These are phyloP conservation scores for Agrotis ipsilon DNA, from an alignment of 2,888 invertebrate species.

Conservation along the genomic window DNA sequence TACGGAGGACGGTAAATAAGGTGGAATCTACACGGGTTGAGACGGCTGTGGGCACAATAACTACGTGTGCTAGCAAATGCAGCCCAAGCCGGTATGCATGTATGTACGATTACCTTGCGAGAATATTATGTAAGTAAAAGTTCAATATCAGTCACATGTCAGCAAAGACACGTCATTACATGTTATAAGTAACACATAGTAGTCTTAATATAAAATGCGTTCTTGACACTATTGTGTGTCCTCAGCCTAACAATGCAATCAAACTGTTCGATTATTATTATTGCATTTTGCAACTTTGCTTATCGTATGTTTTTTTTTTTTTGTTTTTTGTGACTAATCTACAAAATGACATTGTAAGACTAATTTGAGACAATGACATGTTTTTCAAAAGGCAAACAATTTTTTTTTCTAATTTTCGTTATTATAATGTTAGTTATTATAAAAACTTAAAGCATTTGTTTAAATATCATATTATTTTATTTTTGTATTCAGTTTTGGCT, in stretches of 20 bases:
- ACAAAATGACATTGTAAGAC: conserved; percentile 3
- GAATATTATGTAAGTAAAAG: conserved; percentile 33
- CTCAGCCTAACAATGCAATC: conserved; percentile 70
- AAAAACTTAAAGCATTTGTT: conserved; percentile 24
- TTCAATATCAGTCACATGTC: conserved; percentile 35
- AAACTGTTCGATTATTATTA: conserved; percentile 66
- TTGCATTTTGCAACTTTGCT: conserved; percentile 66
- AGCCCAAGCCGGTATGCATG: neutral
- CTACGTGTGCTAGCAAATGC: neutral
- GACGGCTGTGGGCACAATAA: neutral
- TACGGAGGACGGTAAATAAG: neutral
- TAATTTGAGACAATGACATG: conserved; percentile 8
- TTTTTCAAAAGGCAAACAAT: conserved; percentile 6
- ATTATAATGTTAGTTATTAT: conserved; percentile 24
- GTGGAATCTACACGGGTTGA: neutral
- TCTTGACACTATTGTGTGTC: conserved; percentile 75
- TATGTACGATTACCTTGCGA: conserved; percentile 7
- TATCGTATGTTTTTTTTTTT: conserved; percentile 51
- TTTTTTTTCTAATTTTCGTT: conserved; percentile 43
- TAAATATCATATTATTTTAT: conserved; percentile 15
- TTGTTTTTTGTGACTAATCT: conserved; percentile 56
- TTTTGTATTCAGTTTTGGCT: conserved; percentile 18
- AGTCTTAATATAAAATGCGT: conserved; percentile 42
- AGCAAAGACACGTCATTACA: conserved; percentile 23
- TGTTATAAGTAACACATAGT: neutral